A percentile compares a stretch with the other conserved stretches of the same genome.
Conservation (phyloP, 2,888 invertebrate genomes). For the Blastobasis lacticolella region DNA sequence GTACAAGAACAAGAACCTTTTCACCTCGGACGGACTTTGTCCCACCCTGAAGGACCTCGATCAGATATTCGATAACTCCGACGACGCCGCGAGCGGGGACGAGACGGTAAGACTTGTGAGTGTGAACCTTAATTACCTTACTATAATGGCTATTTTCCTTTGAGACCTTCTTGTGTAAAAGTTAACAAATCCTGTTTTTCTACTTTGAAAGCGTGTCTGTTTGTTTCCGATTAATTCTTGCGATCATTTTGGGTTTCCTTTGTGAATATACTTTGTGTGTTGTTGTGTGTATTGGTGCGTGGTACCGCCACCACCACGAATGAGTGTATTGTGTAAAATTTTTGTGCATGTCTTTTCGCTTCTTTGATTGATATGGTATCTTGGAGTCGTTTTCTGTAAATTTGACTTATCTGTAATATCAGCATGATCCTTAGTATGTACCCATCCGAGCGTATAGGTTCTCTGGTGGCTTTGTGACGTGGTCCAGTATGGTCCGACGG, state of each 20-base stretch:
- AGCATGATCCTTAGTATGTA: too few species aligned
- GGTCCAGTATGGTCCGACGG: too few species aligned
- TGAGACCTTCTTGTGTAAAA: background rate
- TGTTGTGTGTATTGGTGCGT: background rate
- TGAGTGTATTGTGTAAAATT: too few species aligned
- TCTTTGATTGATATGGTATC: too few species aligned
- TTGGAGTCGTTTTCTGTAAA: too few species aligned
- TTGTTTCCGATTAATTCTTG: background rate
- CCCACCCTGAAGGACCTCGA: conserved; percentile 93
- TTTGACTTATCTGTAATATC: too few species aligned
- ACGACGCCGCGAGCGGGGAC: conserved; percentile 91
- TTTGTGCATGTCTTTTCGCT: too few species aligned
- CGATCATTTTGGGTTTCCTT: background rate
- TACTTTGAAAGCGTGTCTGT: background rate
- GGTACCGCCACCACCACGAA: too few species aligned
- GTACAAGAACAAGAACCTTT: conserved; percentile 84
- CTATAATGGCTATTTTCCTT: conserved; percentile 12
- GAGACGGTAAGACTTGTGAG: conserved; percentile 83
- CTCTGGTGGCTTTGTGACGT: too few species aligned
- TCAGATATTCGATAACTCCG: conserved; percentile 94
- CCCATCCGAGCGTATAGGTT: too few species aligned
- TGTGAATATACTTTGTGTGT: background rate
- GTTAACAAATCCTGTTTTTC: too few species aligned
- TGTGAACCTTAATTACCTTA: conserved; percentile 35
- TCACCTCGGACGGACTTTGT: conserved; percentile 91